Evolutionary conservation across 2,113 vertebrate species (phyloP).

Genomic region (Labeo catla): DNA sequence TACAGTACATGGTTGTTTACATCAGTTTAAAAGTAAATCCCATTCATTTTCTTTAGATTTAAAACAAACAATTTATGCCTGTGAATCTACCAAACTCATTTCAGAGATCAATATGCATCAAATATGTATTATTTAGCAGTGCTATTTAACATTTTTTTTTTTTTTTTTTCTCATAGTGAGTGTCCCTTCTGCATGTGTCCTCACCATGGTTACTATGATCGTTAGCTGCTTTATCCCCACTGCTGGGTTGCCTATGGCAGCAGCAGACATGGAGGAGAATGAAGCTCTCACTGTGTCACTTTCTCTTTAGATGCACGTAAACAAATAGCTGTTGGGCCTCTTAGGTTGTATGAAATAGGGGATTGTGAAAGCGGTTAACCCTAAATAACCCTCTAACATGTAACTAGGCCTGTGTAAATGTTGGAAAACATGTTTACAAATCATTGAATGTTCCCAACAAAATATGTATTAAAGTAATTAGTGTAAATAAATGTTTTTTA

Average conservation of each 20-base stretch:
- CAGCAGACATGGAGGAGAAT: constrained; percentile 25
- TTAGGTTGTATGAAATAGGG: constrained; percentile 12
- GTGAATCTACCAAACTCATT: not conserved
- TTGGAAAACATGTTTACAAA: not conserved
- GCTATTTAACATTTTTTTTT: not conserved
- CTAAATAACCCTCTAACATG: not conserved
- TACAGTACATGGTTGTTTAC: not conserved
- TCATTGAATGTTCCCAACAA: not conserved
- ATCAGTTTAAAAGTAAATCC: not conserved
- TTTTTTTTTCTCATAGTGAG: not conserved
- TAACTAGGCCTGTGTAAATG: not conserved
- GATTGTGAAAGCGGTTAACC: not conserved
- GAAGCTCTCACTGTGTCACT: not conserved
- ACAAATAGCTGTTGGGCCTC: constrained; percentile 8
- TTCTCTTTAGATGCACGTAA: constrained; percentile 16
- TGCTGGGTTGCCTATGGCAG: constrained; percentile 36
- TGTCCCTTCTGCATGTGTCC: not conserved
- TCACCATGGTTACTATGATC: constrained; percentile 48
- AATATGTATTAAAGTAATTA: not conserved
- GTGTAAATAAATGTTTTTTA: no score
- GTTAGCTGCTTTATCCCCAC: constrained; percentile 11
- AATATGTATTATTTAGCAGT: not conserved
- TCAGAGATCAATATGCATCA: not conserved
- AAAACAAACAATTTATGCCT: not conserved
- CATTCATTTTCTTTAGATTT: not conserved